Conservation (phyloP, 2,797 vertebrate genomes). For the Crocodylus rhombifer region DNA sequence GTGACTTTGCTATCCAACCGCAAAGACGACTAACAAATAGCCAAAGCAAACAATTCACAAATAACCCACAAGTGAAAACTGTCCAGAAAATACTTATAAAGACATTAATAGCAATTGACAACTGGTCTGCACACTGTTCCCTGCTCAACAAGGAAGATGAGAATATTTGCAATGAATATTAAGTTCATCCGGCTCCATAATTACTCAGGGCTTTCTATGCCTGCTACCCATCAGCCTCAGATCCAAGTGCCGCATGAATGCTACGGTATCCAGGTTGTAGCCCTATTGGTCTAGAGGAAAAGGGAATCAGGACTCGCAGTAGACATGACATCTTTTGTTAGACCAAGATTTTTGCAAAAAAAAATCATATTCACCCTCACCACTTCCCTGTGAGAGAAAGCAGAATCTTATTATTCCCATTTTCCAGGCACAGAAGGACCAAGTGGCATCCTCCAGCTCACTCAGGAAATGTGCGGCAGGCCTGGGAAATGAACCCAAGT, state of each 20-base stretch:
- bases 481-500: accelerated
- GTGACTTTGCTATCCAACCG: neutral
- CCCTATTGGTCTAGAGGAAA: too few species aligned
- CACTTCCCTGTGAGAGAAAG: too few species aligned
- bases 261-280: too few species aligned
- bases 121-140: accelerated
- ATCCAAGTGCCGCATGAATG: neutral
- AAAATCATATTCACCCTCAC: too few species aligned
- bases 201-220: neutral
- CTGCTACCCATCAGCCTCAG: accelerated
- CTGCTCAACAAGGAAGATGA: accelerated
- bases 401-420: too few species aligned
- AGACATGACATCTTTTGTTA: too few species aligned
- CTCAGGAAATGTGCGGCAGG: accelerated
- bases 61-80: too few species aligned
- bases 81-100: too few species aligned
- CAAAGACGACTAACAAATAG: neutral
- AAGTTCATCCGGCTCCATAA: accelerated
- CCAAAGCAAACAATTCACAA: neutral
- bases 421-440: too few species aligned
- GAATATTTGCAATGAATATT: neutral
- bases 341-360: too few species aligned
- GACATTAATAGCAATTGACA: accelerated
- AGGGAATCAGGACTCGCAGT: too few species aligned
- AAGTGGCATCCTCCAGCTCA: neutral